phyloP scores from a whole-genome alignment of 2,113 vertebrate species.

The Leucosticte australis region DNA sequence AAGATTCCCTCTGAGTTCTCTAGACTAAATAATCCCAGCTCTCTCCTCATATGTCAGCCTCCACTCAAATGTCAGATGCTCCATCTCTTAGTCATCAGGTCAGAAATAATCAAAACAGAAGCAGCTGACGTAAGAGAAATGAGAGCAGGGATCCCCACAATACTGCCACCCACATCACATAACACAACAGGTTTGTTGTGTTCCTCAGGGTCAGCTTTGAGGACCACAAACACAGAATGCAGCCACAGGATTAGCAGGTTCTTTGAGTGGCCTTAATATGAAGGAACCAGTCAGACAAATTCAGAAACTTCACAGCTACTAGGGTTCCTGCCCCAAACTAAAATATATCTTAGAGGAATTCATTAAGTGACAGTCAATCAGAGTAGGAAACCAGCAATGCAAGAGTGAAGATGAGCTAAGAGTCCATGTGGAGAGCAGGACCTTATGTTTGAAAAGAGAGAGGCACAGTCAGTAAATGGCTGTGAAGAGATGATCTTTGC shows the following conservation, averaged over 20 bases:
- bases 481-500: not conserved
- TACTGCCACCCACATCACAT: not conserved
- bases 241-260: not conserved
- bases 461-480: not conserved
- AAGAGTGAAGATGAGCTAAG: not conserved
- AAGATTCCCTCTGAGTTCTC: not conserved
- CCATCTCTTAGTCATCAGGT: not conserved
- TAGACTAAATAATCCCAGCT: not conserved
- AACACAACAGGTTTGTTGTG: not conserved
- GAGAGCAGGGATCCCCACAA: not conserved
- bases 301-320: not conserved
- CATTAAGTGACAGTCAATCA: not conserved
- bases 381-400: not conserved
- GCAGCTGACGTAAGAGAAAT: not conserved
- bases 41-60: not conserved
- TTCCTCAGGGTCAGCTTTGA: not conserved
- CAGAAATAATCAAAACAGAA: not conserved
- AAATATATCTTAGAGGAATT: not conserved
- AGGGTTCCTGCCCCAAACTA: not conserved
- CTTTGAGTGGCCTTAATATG: not conserved
- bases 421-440: not conserved
- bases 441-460: not conserved
- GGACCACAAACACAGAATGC: not conserved
- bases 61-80: not conserved
- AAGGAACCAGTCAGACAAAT: not conserved